Base-by-base conservation (phyloP, 2,113 vertebrate species). In the Fulmarus glacialis region DNA sequence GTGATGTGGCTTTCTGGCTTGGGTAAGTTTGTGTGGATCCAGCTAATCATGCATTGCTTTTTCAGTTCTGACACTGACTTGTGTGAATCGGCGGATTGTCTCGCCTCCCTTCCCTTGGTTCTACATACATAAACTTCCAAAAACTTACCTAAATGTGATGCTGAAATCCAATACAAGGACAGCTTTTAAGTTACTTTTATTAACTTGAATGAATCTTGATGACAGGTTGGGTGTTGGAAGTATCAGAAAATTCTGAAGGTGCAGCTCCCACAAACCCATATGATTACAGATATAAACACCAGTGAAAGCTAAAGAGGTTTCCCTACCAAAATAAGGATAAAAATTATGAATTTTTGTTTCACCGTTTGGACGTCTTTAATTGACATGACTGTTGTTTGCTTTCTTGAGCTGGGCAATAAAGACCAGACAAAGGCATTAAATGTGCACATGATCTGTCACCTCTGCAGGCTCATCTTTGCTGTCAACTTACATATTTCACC, bases 391-490 rank as follows among this genome's bases (percentile, higher is more conserved):
- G 27, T 21, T 52, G 6, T 88, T 75, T 86, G 18, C 71, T 32
- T 42, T 77, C 48, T 70, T 86, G 32, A 88, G 22, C 38, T 72
- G 58, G 9, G 20, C 24, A 45, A 71, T 4, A 32, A 52, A 82
- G 27, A 56, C 30, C 6, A 42, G 79, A 63, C 18, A 88, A 85
- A 53, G 82, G 24, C 20, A 60, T 52, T 83, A 80, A 68, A 77
- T 1, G 1, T 0, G 0, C 19, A 26, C 22, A 1, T 34, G 23
- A 68, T 40, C 40, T 67, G 29, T 71, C 75, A 77, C 14, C 50
- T 87, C 43, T 60, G 22, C 52, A 78, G 52, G 38, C n/a, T 64
- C n/a, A 15, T 55, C 38, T 90, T 77, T 71, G 12, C 34, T 71
- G 58, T 56, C 53, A 73, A 9, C 21, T 73, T 40, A 62, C 0